Evolutionary conservation across 1,140 invertebrate species (phyloP).

Genomic region (Formica selysi): DNA sequence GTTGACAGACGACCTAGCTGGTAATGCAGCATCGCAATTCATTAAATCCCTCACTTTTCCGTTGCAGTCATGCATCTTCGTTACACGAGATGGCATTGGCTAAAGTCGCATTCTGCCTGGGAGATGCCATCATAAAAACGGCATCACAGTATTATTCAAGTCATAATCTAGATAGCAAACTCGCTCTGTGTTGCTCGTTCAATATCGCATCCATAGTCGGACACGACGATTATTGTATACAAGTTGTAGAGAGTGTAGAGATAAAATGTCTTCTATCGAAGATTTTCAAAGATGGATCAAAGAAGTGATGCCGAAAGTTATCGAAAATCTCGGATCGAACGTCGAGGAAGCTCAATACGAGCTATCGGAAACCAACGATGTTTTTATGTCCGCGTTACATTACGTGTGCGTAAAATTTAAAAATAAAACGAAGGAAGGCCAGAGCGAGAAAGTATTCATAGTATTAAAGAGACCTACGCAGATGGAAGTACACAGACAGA

Average conservation of each 20-base stretch:
- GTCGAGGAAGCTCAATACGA: conserved; percentile 34
- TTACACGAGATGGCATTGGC: no score
- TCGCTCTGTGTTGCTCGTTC: not conserved
- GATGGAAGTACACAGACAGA: accelerated
- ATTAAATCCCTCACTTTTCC: no score
- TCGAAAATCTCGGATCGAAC: not conserved
- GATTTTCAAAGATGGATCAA: not conserved
- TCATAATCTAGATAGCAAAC: no score
- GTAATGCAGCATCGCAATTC: no score
- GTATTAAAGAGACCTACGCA: not conserved
- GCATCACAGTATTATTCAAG: no score
- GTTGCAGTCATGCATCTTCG: no score
- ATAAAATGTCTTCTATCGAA: not conserved
- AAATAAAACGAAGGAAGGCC: not conserved
- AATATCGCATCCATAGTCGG: not conserved
- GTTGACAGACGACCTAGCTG: no score
- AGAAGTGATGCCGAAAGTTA: conserved; percentile 8
- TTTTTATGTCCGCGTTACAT: conserved; percentile 62
- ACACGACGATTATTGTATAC: not conserved
- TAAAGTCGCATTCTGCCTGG: no score
- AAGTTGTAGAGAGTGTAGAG: no score
- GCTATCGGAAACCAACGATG: not conserved
- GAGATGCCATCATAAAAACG: no score
- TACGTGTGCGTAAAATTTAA: conserved; percentile 57
- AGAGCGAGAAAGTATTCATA: not conserved